Evolutionary conservation across 2,113 vertebrate species (phyloP), one percentile per base, ranked within the genome.

Genomic region (Callorhinus ursinus): DNA sequence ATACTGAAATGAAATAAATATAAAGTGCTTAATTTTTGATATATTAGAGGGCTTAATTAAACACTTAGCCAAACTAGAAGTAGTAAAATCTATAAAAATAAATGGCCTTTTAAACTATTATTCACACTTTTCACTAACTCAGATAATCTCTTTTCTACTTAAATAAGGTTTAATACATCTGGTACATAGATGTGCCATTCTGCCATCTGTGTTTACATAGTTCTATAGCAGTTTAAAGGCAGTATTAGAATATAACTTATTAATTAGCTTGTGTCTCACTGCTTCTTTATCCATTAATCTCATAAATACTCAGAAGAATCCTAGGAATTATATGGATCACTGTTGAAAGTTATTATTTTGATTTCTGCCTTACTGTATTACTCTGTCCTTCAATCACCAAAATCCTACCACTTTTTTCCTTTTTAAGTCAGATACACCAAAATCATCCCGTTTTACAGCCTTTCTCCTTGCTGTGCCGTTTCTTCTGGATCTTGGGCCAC

Each of bases 61-160:
- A 16, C 65, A 49, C 55, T 59, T 63, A 46, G 22, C n/a, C 59
- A 93, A 31, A 26, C 71, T 63, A 28, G 39, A 46, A 39, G 76
- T 80, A 28, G 55, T 80, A 72, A 55, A 95, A 85, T 26, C n/a
- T 61, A 8, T 85, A 91, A 90, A 96, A 92, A 71, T 61, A 72
- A 88, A 59, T 24, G 59, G 12, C 55, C 15, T 85, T 72, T 88
- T 59, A 28, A 89, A 79, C 5, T 49, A 4, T 8, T 46, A 69
- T 15, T 80, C 16, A 42, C 61, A 39, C 9, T 89, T 91, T 33
- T 53, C 51, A 84, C 28, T 93, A 61, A 76, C 84, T 90, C 26
- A 93, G 9, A 53, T n/a, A 79, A 33, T 67, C 9, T 71, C 5
- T 74, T 59, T 72, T 31, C 63, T 88, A 28, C 55, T 76, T 36